Evolutionary conservation across 2,113 vertebrate genomes (phyloP).

Genomic region (Calonectris borealis): DNA sequence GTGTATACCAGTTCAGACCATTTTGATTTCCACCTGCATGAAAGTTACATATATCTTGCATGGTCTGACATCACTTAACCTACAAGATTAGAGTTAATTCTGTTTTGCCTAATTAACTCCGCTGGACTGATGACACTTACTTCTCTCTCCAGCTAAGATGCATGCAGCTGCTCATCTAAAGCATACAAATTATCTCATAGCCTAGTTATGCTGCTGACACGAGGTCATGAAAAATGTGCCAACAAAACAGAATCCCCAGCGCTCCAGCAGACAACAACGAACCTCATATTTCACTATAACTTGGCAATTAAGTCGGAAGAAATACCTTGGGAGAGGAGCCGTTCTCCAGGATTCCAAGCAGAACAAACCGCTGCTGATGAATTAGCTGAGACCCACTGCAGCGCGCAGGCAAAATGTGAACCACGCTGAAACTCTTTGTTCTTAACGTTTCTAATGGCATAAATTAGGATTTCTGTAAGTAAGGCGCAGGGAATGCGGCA

Average conservation of each 20-base stretch:
- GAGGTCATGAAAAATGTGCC: conserved; percentile 48
- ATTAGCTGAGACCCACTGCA: conserved; percentile 29
- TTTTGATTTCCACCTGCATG: neutral
- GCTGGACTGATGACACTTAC: neutral
- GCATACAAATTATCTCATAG: conserved; percentile 67
- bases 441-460: neutral
- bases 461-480: neutral
- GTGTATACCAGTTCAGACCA: neutral
- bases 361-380: conserved; percentile 15
- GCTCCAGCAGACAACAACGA: conserved; percentile 51
- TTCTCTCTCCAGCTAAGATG: conserved; percentile 25
- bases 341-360: conserved; percentile 37
- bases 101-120: conserved; percentile 33
- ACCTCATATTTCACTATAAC: conserved; percentile 61
- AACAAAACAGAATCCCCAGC: conserved; percentile 31
- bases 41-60: neutral
- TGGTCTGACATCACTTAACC: neutral
- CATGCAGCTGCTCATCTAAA: conserved; percentile 39
- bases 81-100: conserved; percentile 17
- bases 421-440: neutral
- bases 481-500: neutral
- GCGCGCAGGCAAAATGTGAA: neutral
- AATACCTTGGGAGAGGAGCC: conserved; percentile 16
- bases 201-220: conserved; percentile 53
- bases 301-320: conserved; percentile 48